These are phyloP conservation scores for Cephus sareptanus DNA, from an alignment of 2,888 invertebrate genomes.

Conservation along the genomic window DNA sequence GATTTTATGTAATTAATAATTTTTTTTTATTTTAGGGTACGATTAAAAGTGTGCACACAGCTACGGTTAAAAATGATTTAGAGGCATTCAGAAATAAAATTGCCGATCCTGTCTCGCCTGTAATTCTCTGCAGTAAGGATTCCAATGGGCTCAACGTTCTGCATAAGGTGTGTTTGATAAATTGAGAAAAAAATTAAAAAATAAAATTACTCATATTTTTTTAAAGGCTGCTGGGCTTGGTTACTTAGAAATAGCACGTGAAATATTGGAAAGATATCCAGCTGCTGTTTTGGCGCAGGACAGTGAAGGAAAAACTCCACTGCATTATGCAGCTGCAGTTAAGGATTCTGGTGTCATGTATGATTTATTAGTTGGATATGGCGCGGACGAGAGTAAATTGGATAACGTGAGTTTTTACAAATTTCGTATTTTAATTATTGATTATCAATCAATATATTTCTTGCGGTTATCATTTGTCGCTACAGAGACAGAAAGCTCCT, in stretches of 20 bases:
- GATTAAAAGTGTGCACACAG: slow-evolving; percentile 83
- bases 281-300: slow-evolving; percentile 78
- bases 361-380: slow-evolving; percentile 80
- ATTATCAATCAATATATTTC: neutral
- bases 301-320: slow-evolving; percentile 85
- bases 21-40: slow-evolving; percentile 72
- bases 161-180: slow-evolving; percentile 75
- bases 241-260: slow-evolving; percentile 79
- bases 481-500: slow-evolving; percentile 84
- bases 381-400: slow-evolving; percentile 84
- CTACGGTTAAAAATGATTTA: slow-evolving; percentile 81
- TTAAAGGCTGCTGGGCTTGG: slow-evolving; percentile 82
- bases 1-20: neutral
- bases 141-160: slow-evolving; percentile 84
- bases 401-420: slow-evolving; percentile 79
- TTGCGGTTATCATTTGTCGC: neutral
- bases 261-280: slow-evolving; percentile 77
- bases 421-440: neutral
- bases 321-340: slow-evolving; percentile 87
- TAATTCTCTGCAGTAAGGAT: slow-evolving; percentile 82
- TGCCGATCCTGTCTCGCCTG: slow-evolving; percentile 76
- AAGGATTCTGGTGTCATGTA: slow-evolving; percentile 84
- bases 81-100: slow-evolving; percentile 76
- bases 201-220: slow-evolving; percentile 6
- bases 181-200: neutral